A percentile compares a stretch with the other conserved stretches of the same genome.
Evolutionary conservation across 2,888 invertebrate genomes (phyloP).

Genomic region (Calephelis perditalis): DNA sequence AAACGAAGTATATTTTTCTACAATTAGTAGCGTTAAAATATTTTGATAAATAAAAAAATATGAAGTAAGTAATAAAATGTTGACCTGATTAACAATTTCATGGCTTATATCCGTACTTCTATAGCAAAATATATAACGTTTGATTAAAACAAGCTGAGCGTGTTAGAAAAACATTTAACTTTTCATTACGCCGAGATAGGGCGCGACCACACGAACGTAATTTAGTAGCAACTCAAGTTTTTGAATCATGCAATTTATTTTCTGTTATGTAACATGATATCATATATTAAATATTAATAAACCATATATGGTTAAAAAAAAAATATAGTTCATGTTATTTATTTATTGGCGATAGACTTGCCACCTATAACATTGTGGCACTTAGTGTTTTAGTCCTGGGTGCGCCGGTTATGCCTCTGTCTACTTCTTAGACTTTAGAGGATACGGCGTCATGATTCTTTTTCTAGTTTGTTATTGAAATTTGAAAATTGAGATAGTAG

Average conservation of each 20-base stretch:
- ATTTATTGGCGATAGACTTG: too few relatives aligned
- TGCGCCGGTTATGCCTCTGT: too few relatives aligned
- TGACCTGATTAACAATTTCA: not conserved
- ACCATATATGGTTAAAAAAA: too few relatives aligned
- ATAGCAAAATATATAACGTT: not conserved
- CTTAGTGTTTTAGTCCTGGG: too few relatives aligned
- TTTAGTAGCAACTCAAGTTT: not conserved
- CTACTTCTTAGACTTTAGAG: too few relatives aligned
- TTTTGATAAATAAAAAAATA: not conserved
- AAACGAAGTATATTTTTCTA: too few relatives aligned
- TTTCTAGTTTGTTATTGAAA: too few relatives aligned
- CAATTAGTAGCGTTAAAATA: not conserved
- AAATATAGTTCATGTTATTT: too few relatives aligned
- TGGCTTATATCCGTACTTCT: not conserved
- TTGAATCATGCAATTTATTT: not conserved
- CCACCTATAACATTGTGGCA: too few relatives aligned
- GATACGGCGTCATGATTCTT: too few relatives aligned
- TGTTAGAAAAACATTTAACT: conserved; percentile 12
- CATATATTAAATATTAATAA: too few relatives aligned
- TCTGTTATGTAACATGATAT: not conserved
- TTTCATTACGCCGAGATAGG: not conserved
- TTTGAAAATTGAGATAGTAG: too few relatives aligned
- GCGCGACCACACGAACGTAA: not conserved
- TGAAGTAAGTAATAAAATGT: not conserved
- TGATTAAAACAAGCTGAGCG: conserved; percentile 2